phyloP scores from a whole-genome alignment of 1,140 invertebrate genomes.

The Cyclargus thomasi region DNA sequence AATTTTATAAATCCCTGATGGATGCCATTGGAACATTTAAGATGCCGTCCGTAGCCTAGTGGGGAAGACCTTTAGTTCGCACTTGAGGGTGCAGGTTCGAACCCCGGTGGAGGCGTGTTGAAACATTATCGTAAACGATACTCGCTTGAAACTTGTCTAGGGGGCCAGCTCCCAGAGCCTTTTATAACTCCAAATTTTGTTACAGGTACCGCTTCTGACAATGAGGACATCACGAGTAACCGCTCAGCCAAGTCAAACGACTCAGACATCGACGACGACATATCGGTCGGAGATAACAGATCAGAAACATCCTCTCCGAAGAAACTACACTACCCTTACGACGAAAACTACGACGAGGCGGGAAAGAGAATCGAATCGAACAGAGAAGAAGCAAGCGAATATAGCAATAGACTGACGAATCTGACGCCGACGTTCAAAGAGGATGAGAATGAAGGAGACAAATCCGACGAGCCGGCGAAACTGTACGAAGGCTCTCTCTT shows the following conservation, averaged over 20 bases:
- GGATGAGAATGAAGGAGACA: constrained; percentile 55
- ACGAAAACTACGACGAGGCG: constrained; percentile 32
- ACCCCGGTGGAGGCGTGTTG: too few relatives aligned
- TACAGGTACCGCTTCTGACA: constrained; percentile 39
- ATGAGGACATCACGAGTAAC: constrained; percentile 34
- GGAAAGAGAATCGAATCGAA: constrained; percentile 35
- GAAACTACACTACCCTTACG: constrained; percentile 36
- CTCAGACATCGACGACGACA: constrained; percentile 62
- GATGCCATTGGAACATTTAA: too few relatives aligned
- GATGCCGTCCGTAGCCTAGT: too few relatives aligned
- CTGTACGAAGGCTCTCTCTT: constrained; percentile 61
- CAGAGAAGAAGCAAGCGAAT: constrained; percentile 45
- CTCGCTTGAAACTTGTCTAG: too few relatives aligned
- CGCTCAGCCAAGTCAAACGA: constrained; percentile 43
- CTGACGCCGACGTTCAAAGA: constrained; percentile 62
- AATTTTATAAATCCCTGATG: too few relatives aligned
- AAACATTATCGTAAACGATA: too few relatives aligned
- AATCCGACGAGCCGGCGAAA: constrained; percentile 51
- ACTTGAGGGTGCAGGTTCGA: too few relatives aligned
- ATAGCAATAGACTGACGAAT: constrained; percentile 43
- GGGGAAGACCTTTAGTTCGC: too few relatives aligned
- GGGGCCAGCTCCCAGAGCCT: background rate
- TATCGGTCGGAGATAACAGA: constrained; percentile 64
- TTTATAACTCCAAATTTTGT: constrained; percentile 22
- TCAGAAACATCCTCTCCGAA: constrained; percentile 59